Evolutionary conservation across 2,888 invertebrate species (phyloP).

Genomic region (Melinaea marsaeus): DNA sequence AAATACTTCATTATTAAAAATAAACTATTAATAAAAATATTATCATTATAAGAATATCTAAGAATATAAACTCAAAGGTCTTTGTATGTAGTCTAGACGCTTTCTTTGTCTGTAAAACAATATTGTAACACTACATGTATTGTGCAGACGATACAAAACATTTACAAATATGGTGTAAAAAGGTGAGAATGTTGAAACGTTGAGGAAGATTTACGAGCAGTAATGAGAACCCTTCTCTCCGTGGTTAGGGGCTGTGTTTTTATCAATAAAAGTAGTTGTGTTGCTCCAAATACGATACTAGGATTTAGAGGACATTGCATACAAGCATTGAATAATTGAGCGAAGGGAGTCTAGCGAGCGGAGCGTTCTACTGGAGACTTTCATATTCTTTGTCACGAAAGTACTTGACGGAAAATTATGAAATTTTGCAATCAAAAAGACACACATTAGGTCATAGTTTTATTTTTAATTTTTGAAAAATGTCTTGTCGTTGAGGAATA

Average conservation of each 20-base stretch:
- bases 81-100: background rate
- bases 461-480: too few species aligned
- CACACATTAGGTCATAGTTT: too few species aligned
- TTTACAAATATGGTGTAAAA: conserved; percentile 44
- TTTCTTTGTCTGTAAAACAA: background rate
- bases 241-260: conserved; percentile 38
- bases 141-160: conserved; percentile 15
- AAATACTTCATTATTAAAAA: too few species aligned
- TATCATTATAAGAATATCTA: too few species aligned
- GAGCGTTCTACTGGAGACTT: too few species aligned
- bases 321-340: background rate
- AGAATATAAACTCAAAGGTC: background rate
- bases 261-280: conserved; percentile 25
- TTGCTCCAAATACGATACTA: conserved; percentile 5
- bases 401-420: too few species aligned
- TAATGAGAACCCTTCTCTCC: conserved; percentile 53
- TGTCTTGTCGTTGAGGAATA: too few species aligned
- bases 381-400: too few species aligned
- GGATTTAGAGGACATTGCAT: too few species aligned
- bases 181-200: conserved; percentile 61
- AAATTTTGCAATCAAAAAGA: too few species aligned
- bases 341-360: too few species aligned
- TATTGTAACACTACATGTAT: background rate
- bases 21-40: too few species aligned
- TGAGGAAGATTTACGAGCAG: conserved; percentile 67